phyloP scores from a whole-genome alignment of 2,113 vertebrate genomes.

The Varanus komodoensis region DNA sequence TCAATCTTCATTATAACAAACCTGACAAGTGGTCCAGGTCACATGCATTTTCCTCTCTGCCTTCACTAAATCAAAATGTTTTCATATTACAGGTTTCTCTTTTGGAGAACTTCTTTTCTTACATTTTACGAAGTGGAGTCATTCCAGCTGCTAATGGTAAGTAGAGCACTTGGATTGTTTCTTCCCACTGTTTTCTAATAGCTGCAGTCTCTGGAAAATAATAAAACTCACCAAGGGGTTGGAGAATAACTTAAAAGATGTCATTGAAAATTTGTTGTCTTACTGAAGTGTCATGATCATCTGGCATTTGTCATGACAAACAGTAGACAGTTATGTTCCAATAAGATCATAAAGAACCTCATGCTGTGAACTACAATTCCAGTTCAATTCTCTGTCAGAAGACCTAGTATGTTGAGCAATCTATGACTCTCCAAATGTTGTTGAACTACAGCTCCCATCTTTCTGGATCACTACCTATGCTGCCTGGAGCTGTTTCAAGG shows the following conservation, averaged over 20 bases:
- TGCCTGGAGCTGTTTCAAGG: too few relatives aligned
- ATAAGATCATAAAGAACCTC: slow-evolving; percentile 7
- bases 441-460: not conserved
- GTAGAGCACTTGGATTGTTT: not conserved
- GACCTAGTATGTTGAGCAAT: not conserved
- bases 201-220: not conserved
- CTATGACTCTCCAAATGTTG: not conserved
- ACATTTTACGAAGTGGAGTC: slow-evolving; percentile 76
- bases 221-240: not conserved
- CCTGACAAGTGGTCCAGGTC: too few relatives aligned
- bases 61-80: slow-evolving; percentile 36
- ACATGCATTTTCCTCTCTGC: not conserved
- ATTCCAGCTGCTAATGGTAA: slow-evolving; percentile 79
- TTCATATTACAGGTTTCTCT: slow-evolving; percentile 65
- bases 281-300: not conserved
- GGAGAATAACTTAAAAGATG: slow-evolving; percentile 3
- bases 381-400: not conserved
- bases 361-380: not conserved
- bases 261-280: not conserved
- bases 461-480: too few relatives aligned
- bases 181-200: not conserved
- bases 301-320: slow-evolving; percentile 4
- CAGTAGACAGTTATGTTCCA: slow-evolving; percentile 1
- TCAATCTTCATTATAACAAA: too few relatives aligned
- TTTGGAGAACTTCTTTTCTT: slow-evolving; percentile 78